A percentile compares a stretch with the other conserved stretches of the same genome.
Conservation (phyloP, 2,797 vertebrate genomes). For the Ptychobarbus kaznakovi region DNA sequence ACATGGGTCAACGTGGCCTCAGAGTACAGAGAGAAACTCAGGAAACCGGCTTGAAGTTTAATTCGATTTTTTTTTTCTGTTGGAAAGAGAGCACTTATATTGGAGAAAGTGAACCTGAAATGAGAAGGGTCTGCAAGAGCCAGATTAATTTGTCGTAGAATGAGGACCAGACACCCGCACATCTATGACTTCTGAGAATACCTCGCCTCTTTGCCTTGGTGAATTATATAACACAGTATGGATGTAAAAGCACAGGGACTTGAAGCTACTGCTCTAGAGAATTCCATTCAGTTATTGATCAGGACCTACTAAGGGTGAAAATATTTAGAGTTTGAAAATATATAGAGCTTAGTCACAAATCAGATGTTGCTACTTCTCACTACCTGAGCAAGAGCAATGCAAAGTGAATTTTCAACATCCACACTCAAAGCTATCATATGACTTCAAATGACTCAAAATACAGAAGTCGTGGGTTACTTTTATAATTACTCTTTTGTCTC, state of each 20-base stretch:
- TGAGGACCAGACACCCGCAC: slow-evolving; percentile 12
- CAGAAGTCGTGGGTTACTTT: background rate
- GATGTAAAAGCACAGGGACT: background rate
- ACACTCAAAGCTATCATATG: background rate
- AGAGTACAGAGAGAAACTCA: background rate
- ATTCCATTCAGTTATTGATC: slow-evolving; percentile 22
- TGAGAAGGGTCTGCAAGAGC: slow-evolving; percentile 21
- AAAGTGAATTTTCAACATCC: background rate
- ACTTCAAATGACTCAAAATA: background rate
- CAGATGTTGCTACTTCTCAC: background rate
- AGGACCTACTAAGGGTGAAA: background rate
- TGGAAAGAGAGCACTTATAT: slow-evolving; percentile 6
- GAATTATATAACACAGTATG: slow-evolving; percentile 15
- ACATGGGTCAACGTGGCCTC: background rate
- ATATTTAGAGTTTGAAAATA: background rate
- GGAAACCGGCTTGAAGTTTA: background rate
- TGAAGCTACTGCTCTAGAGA: slow-evolving; percentile 1
- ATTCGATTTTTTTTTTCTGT: background rate
- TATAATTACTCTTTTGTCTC: background rate
- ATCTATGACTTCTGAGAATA: slow-evolving; percentile 22
- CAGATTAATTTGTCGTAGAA: slow-evolving; percentile 18
- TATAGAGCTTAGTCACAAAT: background rate
- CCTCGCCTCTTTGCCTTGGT: slow-evolving; percentile 28
- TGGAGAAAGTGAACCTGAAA: slow-evolving; percentile 29
- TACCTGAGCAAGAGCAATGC: background rate